Base-by-base conservation (phyloP, 2,888 invertebrate genomes). In the Phania funesta region DNA sequence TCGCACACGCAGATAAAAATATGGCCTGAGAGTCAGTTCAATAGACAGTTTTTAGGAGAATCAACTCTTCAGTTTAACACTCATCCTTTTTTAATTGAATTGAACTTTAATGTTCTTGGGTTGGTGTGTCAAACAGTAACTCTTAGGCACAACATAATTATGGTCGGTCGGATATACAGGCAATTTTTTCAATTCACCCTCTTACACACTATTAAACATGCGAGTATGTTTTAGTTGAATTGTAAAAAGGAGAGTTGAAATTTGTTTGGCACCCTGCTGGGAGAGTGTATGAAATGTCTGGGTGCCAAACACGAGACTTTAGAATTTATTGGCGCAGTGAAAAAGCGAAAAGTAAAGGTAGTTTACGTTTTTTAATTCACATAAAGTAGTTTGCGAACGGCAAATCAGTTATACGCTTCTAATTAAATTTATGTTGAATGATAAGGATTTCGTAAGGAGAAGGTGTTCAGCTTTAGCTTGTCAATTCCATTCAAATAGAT, bases 81-180 rank as follows among this genome's bases (percentile, higher is more conserved):
- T 64, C 68, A 75, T 77, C 77, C 81, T 82, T 77, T 74, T 82
- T 82, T 81, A 81, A 78, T 82, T 82, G 73, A 78, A 78, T 78
- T 82, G 81, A 82, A 78, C 81, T 82, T 56, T 73, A 54, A 56
- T 56, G 64, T 64, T 78, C 64, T 77, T 20, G 16, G 26, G n/a
- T 44, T 73, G 26, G 20, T 62, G 13, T 46, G 46, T 54, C 54
- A 48, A 18, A 54, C 64, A 52, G 64, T 44, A 74, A 64, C 13
- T 64, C 48, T 2, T 7, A 32, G 8, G 35, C 22, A 41, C 20
- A 76, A 67, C 18, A 60, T 60, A 41, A 76, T 76, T 76, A 76
- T 76, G 52, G 46, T 68, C 46, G 20, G 32, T 20, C 20, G 13
- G 18, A 4, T 20, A 29, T 18, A 44, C 44, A 26, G 26, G 3